phyloP scores from a whole-genome alignment of 2,888 invertebrate species.

The Carpatolechia fugitivella region DNA sequence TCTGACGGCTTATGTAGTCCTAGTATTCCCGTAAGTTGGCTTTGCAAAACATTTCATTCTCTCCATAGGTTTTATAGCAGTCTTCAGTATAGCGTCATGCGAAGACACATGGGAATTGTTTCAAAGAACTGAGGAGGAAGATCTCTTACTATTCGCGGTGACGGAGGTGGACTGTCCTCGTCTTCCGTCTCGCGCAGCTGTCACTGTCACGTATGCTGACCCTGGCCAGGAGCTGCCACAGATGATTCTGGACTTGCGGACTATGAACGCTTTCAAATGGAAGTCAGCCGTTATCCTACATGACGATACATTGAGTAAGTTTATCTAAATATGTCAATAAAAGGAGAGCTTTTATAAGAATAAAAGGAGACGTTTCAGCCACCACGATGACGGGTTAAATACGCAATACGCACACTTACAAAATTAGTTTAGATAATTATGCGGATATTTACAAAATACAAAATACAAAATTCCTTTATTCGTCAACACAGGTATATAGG shows the following conservation, averaged over 20 bases:
- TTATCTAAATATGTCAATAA: too few species aligned
- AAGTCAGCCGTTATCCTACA: slow-evolving; percentile 85
- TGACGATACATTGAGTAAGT: slow-evolving; percentile 85
- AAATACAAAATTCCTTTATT: too few species aligned
- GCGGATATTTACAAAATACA: too few species aligned
- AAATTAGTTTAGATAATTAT: too few species aligned
- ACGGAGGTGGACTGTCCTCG: slow-evolving; percentile 90
- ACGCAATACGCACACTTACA: too few species aligned
- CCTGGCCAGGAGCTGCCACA: slow-evolving; percentile 88
- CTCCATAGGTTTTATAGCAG: slow-evolving; percentile 83
- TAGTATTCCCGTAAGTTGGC: too few species aligned
- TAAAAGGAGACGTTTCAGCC: too few species aligned
- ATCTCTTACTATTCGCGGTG: slow-evolving; percentile 85
- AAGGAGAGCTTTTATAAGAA: too few species aligned
- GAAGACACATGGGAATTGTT: slow-evolving; percentile 86
- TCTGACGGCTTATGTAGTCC: too few species aligned
- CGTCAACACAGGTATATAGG: too few species aligned
- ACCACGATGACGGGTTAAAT: too few species aligned
- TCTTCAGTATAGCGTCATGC: slow-evolving; percentile 87
- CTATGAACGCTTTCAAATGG: slow-evolving; percentile 83
- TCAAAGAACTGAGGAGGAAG: slow-evolving; percentile 80
- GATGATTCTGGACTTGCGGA: slow-evolving; percentile 86
- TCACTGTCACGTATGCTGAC: slow-evolving; percentile 84
- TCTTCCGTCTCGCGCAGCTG: slow-evolving; percentile 82
- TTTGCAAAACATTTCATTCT: neutral